Conservation (phyloP, 2,797 vertebrate species). For the Molossus molossus region DNA sequence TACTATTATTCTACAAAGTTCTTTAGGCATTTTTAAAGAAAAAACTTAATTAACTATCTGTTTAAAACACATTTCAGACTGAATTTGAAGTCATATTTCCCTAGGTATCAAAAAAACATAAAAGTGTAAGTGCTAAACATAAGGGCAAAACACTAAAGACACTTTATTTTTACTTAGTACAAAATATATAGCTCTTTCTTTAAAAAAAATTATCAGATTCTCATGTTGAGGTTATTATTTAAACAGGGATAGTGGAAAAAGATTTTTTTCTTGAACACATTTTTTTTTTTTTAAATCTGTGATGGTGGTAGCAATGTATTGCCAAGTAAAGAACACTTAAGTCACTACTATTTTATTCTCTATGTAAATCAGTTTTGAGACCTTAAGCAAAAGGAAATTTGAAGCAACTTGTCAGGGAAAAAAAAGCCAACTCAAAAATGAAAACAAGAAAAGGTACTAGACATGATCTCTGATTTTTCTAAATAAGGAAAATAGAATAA, state of each 20-base stretch:
- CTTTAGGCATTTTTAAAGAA: background rate
- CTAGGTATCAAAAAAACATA: constrained; percentile 24
- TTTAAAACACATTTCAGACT: background rate
- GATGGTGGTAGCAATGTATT: background rate
- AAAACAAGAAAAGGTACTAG: constrained; percentile 40
- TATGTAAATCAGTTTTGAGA: constrained; percentile 37
- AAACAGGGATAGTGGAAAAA: background rate
- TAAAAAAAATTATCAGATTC: background rate
- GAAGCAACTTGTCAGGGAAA: background rate
- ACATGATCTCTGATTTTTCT: background rate
- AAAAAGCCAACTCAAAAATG: background rate
- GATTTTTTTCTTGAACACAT: background rate
- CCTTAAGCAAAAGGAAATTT: background rate
- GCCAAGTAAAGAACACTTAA: background rate
- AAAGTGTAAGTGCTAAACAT: background rate
- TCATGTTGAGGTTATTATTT: background rate
- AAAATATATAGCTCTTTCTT: background rate
- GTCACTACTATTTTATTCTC: background rate
- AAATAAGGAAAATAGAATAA: background rate
- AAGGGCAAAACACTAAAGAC: background rate
- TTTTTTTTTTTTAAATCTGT: background rate
- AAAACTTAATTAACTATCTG: background rate
- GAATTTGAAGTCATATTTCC: background rate
- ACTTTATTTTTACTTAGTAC: background rate
- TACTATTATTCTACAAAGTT: background rate